phyloP scores from a whole-genome alignment of 53 echinoderm and acorn worm species.

The Holothuria leucospilota region DNA sequence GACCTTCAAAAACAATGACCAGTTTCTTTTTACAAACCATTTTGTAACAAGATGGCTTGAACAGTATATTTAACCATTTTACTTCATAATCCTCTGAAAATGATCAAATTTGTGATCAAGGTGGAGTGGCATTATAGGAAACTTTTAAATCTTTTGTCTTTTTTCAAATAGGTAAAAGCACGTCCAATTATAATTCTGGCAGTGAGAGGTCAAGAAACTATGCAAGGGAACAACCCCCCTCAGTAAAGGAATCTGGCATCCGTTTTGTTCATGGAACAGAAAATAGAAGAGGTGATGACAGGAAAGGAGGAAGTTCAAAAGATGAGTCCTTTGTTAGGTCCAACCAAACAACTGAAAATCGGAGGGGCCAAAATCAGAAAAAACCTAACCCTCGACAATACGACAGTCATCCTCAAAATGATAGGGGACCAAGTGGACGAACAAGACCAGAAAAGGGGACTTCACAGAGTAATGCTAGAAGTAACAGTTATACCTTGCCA shows the following conservation, averaged over 20 bases:
- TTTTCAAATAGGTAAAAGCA: constrained; percentile 35
- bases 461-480: constrained; percentile 16
- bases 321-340: constrained; percentile 42
- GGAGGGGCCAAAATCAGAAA: constrained; percentile 12
- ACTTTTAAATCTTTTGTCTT: constrained; percentile 8
- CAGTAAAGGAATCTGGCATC: constrained; percentile 81
- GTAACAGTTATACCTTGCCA: constrained; percentile 59
- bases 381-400: neutral
- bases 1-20: too few species aligned
- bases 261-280: constrained; percentile 62
- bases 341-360: constrained; percentile 39
- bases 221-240: constrained; percentile 78
- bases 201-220: constrained; percentile 66
- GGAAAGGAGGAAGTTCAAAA: neutral
- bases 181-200: constrained; percentile 5
- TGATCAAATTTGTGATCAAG: too few species aligned
- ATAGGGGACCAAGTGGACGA: neutral
- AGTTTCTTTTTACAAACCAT: too few species aligned
- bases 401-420: constrained; percentile 27
- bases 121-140: neutral
- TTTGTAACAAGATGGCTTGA: too few species aligned
- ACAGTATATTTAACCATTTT: too few species aligned
- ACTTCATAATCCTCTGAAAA: too few species aligned
- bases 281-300: neutral
- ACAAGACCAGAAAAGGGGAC: constrained; percentile 28